Evolutionary conservation across 64 coral and sea anemone genomes (phyloP), one percentile per base, ranked within the genome.

Genomic region (Stylophora pistillata): DNA sequence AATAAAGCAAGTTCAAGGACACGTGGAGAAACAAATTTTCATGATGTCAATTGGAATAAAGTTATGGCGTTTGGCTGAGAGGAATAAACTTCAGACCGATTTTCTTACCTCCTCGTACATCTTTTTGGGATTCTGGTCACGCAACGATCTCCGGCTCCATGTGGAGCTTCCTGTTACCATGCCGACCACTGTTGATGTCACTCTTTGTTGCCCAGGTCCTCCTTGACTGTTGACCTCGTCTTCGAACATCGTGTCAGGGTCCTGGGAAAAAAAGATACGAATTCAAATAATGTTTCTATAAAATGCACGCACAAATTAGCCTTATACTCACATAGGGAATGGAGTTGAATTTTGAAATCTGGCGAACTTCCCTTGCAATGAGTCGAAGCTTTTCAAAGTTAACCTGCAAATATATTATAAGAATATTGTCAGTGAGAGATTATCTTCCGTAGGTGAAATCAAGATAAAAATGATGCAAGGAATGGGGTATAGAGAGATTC

Each of bases 311-410:
- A 32, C 0, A 18, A 71, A 17, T 58, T 31, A 23, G 18, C 10
- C 9, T 55, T 47, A 55, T 15, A 93, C 95, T 97, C 78, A 97
- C 95, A 23, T 97, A 97, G 12, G 95, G 91, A 53, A 97, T 89
- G 25, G 91, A 86, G 69, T 92, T 91, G 30, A 91, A 92, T 23
- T 93, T 93, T 32, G 90, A 92, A 56, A 97, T 91, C 54, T 90
- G 95, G 23, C 95, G 91, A 55, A 97, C 82, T 77, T 96, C 94
- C 78, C 94, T 77, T 7, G 94, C 94, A 61, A 96, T 96, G 86
- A 96, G 92, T 20, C 94, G 94, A 4, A 96, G 94, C 52, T 96
- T 96, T 77, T 96, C 94, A 74, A 96, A 96, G 53, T 96, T 96
- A 29, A 96, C 77, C 94, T 96, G 79, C 17, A 28, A 55, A 78